Evolutionary conservation across 2,888 invertebrate genomes (phyloP), one percentile per base, ranked within the genome.

Genomic region (Drosophila mulleri): DNA sequence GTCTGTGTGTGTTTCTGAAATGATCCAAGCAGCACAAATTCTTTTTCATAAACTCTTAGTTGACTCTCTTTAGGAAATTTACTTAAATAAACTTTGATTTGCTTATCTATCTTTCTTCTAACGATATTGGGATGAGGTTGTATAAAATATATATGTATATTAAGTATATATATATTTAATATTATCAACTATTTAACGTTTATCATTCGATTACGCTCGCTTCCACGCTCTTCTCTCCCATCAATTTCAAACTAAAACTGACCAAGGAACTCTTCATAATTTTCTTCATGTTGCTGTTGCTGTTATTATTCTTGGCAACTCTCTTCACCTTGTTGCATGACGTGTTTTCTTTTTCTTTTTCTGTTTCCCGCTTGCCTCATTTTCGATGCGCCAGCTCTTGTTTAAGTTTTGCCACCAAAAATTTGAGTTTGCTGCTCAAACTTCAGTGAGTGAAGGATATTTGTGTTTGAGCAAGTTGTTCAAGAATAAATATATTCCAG

Each of bases 391-490:
- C 59, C 59, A 48, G 14, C 42, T 64, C 18, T 35, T 65, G 63
- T 57, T 67, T 64, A 47, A 50, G 56, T 67, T 67, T 44, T n/a
- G 54, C 54, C 44, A 37, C 64, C 35, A 56, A 56, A 67, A 52
- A 58, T 32, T 50, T 50, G 63, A 39, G 35, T 37, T 56, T 61
- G 61, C 26, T 42, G 35, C 44, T 20, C 29, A 42, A 62, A 72
- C 47, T 58, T 47, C 23, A 54, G 35, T 44, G 57, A 44, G 48
- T 32, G 37, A 32, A 32, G 23, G 37, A 8, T 72, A 54, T 61
- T 72, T 71, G 67, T 59, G 32, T 58, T 67, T n/a, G 29, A 29
- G 53, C 18, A 67, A 67, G n/a, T 56, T 52, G 44, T 57, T 54
- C 39, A 71, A 39, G 37, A 37, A 26, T 37, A 37, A 14, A 50